Evolutionary conservation across 2,113 vertebrate species (phyloP).

Genomic region (Dicentrarchus labrax): DNA sequence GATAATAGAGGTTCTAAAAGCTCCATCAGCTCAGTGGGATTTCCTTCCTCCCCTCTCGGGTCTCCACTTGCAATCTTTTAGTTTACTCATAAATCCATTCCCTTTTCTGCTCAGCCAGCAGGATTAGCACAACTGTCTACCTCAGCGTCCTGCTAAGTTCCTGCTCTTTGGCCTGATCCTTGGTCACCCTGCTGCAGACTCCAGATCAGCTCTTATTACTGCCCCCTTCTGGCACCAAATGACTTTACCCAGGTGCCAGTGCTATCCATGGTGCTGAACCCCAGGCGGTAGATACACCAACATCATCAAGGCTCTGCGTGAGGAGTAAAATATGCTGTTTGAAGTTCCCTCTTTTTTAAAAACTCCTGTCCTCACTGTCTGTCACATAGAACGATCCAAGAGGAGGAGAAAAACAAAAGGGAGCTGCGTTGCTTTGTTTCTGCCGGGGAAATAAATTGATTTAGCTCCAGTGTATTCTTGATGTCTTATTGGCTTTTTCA

Average conservation of each 20-base stretch:
- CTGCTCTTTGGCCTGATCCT: slow-evolving; percentile 49
- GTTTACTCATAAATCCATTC: slow-evolving; percentile 39
- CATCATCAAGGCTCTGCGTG: too few relatives aligned
- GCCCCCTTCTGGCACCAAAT: slow-evolving; percentile 57
- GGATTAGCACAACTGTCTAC: slow-evolving; percentile 64
- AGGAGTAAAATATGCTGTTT: background rate
- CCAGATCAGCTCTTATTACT: slow-evolving; percentile 1
- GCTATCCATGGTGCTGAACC: slow-evolving; percentile 79
- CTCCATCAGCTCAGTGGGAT: slow-evolving; percentile 34
- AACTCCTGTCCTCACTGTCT: background rate
- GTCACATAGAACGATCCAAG: background rate
- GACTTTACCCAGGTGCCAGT: slow-evolving; percentile 2
- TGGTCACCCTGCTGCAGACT: slow-evolving; percentile 8
- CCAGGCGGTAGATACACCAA: background rate
- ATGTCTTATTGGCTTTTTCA: slow-evolving; percentile 51
- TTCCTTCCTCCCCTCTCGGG: slow-evolving; percentile 10
- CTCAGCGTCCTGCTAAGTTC: slow-evolving; percentile 68
- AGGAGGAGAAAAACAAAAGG: slow-evolving; percentile 17
- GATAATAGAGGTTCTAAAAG: slow-evolving; percentile 29
- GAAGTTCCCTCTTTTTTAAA: background rate
- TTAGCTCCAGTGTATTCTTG: slow-evolving; percentile 37
- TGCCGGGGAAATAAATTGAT: slow-evolving; percentile 36
- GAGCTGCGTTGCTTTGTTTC: slow-evolving; percentile 21
- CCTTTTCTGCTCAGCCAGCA: slow-evolving; percentile 68
- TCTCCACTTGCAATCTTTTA: slow-evolving; percentile 40